A percentile compares a stretch with the other conserved stretches of the same genome.
These are phyloP conservation scores for Apotomis betuletana DNA, from an alignment of 2,888 invertebrate genomes.

Conservation along the genomic window DNA sequence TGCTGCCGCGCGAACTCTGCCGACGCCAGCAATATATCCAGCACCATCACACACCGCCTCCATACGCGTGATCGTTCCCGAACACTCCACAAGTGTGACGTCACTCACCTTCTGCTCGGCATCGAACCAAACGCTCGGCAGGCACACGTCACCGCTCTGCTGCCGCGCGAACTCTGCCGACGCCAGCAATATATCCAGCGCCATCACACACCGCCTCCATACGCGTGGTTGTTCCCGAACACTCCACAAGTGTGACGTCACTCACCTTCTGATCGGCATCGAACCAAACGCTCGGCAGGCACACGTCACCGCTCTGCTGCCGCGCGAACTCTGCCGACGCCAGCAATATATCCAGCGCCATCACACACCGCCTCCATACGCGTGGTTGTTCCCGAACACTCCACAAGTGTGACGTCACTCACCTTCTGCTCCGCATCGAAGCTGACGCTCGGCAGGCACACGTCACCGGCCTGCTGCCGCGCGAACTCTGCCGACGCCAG, in stretches of 20 bases:
- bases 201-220: constrained; percentile 92
- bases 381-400: no score
- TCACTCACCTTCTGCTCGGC: constrained; percentile 51
- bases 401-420: no score
- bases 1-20: constrained; percentile 90
- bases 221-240: constrained; percentile 89
- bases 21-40: constrained; percentile 94
- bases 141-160: constrained; percentile 63
- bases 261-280: constrained; percentile 59
- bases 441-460: constrained; percentile 87
- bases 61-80: constrained; percentile 87
- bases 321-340: constrained; percentile 92
- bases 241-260: constrained; percentile 79
- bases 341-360: constrained; percentile 92
- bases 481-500: constrained; percentile 92
- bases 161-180: constrained; percentile 91
- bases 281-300: constrained; percentile 87
- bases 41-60: constrained; percentile 88
- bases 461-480: constrained; percentile 86
- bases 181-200: constrained; percentile 92
- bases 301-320: constrained; percentile 80
- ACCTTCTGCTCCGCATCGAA: constrained; percentile 67
- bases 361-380: constrained; percentile 91
- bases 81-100: constrained; percentile 86
- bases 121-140: constrained; percentile 85